Conservation (phyloP, 2,888 invertebrate species). For the Cheilosia urbana region DNA sequence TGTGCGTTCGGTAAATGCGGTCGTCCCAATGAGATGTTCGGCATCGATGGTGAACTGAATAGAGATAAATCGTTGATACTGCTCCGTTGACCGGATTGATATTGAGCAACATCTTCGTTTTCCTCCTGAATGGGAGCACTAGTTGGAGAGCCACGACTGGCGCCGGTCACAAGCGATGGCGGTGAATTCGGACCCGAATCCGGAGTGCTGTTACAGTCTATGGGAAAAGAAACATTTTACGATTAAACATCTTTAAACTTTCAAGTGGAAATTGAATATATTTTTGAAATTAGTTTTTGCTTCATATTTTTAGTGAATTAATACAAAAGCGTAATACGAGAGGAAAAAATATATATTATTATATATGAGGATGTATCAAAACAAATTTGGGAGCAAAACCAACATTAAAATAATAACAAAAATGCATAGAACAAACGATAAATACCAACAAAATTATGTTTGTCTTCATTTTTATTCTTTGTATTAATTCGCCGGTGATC, state of each 20-base stretch:
- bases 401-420: constrained; percentile 50
- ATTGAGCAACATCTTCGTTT: constrained; percentile 88
- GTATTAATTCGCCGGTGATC: constrained; percentile 68
- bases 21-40: constrained; percentile 96
- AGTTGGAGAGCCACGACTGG: constrained; percentile 87
- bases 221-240: background rate
- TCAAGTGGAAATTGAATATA: constrained; percentile 9
- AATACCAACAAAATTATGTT: constrained; percentile 18
- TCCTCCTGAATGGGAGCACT: constrained; percentile 92
- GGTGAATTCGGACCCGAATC: constrained; percentile 92
- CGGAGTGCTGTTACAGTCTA: constrained; percentile 87
- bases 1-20: constrained; percentile 86
- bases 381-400: constrained; percentile 41
- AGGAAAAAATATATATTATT: background rate
- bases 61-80: constrained; percentile 90
- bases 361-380: constrained; percentile 20
- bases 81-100: constrained; percentile 87
- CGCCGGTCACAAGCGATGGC: constrained; percentile 85
- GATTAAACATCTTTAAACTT: background rate
- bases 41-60: constrained; percentile 98
- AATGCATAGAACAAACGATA: constrained; percentile 36
- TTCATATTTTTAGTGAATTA: constrained; percentile 76
- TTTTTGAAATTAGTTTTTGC: constrained; percentile 66
- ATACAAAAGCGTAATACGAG: constrained; percentile 74
- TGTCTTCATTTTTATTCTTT: constrained; percentile 38